Evolutionary conservation across 2,888 invertebrate species (phyloP), one percentile per base, ranked within the genome.

Genomic region (Tinea semifulvella): DNA sequence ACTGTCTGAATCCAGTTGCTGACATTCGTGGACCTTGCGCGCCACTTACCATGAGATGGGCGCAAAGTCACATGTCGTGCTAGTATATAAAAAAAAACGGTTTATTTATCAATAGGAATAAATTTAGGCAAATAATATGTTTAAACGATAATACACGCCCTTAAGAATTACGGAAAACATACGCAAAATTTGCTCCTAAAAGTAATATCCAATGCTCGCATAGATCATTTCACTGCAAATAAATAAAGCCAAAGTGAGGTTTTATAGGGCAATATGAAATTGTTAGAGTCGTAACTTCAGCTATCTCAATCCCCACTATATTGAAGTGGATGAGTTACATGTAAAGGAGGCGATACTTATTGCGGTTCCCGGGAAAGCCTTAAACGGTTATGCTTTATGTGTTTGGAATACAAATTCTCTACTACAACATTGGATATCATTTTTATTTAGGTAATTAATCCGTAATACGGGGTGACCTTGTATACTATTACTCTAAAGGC

Each of bases 251-350:
- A 68, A 74, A 74, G 73, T 73, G 65, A 66, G 70, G 70, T 75
- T 79, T 79, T 79, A 79, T 76, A 62, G 74, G 69, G 62, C 72
- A 68, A 76, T 77, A 68, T 61, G 67, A 77, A 77, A 73, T 75
- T 74, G 76, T 73, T 76, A 74, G 63, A 60, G 71, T 68, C 58
- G 72, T 77, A 76, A 75, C 68, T 76, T 25, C 69, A 67, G 56
- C 69, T 60, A 61, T 65, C 65, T 64, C 65, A 73, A 73, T 72
- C 68, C 72, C 69, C 65, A 60, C 60, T 64, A 68, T 75, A 75
- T 74, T 68, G 66, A 62, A 74, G 72, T 70, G 68, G 69, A 68
- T 72, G 72, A 75, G 68, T 73, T 74, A 75, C 65, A 52, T 53
- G 55, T 42, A 27, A 42, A 31, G 14, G 31, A 31, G 31, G 31